A percentile compares a stretch with the other conserved stretches of the same genome.
Conservation (phyloP, 2,797 vertebrate species). For the Silurus lanzhouensis region DNA sequence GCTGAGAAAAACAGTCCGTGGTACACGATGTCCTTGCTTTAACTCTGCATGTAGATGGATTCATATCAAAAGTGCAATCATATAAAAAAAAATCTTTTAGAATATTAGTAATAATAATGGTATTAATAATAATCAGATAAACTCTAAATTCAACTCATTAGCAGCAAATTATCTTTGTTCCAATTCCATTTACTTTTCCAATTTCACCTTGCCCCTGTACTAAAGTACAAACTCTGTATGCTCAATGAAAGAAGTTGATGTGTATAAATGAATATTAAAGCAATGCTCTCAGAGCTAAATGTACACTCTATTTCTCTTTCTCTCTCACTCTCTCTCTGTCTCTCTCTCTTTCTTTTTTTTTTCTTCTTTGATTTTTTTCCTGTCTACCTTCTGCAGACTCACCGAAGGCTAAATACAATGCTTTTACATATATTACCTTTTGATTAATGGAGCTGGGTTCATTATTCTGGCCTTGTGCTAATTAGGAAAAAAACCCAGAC, state of each 20-base stretch:
- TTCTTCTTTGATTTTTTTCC: slow-evolving; percentile 71
- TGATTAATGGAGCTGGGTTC: slow-evolving; percentile 86
- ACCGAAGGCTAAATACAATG: slow-evolving; percentile 79
- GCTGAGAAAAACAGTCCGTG: background rate
- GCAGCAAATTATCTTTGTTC: slow-evolving; percentile 59
- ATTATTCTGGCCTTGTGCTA: slow-evolving; percentile 84
- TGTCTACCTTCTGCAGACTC: slow-evolving; percentile 60
- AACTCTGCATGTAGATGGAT: background rate
- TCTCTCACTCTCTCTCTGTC: slow-evolving; percentile 26
- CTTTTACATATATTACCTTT: slow-evolving; percentile 89
- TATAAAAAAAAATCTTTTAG: background rate
- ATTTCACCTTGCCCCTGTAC: slow-evolving; percentile 54
- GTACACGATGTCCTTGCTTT: background rate
- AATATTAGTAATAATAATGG: no score
- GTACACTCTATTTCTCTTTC: background rate
- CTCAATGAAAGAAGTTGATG: slow-evolving; percentile 67
- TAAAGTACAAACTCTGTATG: slow-evolving; percentile 66
- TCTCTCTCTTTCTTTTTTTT: background rate
- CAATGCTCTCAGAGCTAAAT: slow-evolving; percentile 60
- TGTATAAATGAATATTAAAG: slow-evolving; percentile 74
- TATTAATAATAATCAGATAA: slow-evolving; percentile 18
- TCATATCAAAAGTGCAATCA: background rate
- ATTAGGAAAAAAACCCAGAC: slow-evolving; percentile 78
- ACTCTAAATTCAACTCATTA: slow-evolving; percentile 57
- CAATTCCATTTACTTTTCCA: slow-evolving; percentile 57